Evolutionary conservation across 2,113 vertebrate genomes (phyloP).

Genomic region (Cyrtonyx montezumae): DNA sequence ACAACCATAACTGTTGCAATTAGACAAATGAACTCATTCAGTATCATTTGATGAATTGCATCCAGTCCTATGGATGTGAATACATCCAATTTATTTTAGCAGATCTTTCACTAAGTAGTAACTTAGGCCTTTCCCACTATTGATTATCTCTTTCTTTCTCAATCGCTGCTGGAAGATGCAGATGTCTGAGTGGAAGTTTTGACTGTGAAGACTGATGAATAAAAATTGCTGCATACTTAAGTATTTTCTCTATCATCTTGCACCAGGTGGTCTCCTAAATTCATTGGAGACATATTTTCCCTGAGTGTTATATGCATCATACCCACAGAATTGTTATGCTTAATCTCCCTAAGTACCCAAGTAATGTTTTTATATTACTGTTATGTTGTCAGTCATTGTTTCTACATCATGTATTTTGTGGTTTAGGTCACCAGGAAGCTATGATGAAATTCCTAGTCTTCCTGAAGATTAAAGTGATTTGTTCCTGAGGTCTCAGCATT

Average conservation of each 20-base stretch:
- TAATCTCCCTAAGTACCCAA: neutral
- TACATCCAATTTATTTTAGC: neutral
- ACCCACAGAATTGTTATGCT: neutral
- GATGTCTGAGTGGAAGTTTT: neutral
- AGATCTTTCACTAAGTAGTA: neutral
- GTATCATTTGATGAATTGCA: neutral
- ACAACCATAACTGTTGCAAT: neutral
- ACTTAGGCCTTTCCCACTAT: neutral
- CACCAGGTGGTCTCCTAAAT: neutral
- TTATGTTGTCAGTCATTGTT: neutral
- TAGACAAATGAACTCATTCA: neutral
- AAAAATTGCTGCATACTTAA: neutral
- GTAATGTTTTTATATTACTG: neutral
- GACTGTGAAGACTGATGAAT: neutral
- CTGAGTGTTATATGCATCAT: neutral
- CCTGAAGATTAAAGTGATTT: neutral
- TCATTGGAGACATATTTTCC: neutral
- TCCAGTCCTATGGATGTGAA: neutral
- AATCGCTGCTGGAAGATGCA: neutral
- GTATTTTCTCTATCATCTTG: neutral
- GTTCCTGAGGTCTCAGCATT: neutral
- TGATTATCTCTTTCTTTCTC: neutral
- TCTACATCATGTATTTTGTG: neutral
- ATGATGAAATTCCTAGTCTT: neutral
- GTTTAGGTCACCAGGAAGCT: neutral